Evolutionary conservation across 2,113 vertebrate genomes (phyloP), one percentile per base, ranked within the genome.

Genomic region (Odontesthes bonariensis): DNA sequence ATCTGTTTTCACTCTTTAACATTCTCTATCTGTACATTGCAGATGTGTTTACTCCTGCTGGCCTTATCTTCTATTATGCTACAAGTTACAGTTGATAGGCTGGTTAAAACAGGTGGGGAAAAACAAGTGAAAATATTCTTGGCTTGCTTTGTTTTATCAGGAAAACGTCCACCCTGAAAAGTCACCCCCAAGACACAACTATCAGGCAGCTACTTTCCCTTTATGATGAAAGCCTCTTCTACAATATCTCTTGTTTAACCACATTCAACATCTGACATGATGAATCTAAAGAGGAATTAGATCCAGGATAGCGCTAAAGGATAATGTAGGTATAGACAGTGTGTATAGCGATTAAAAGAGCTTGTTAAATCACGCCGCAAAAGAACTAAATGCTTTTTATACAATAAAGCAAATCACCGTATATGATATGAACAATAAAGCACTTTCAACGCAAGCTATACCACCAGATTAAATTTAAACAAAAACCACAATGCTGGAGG

Each of bases 1-100:
- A 49, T 53, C 46, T 38, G 33, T 42, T 9, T 31, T 40, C 3
- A 0, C 27, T 6, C 8, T 61, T 14, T 55, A 57, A 73, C 44
- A 67, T 22, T n/a, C 12, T 64, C 10, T 83, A 69, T 81, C 81
- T 65, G 61, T 31, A 22, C 16, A 27, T 22, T 31, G 22, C 76
- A 78, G 64, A 12, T 52, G 44, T 11, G 57, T 70, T 70, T 32
- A 73, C 77, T 57, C 67, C 69, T 56, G 69, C 40, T 31, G 10
- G 57, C 13, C 22, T 76, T 75, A 81, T 75, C 47, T 51, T 22
- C 17, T 58, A 12, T 57, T 67, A 58, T 33, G 27, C 35, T 55
- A 32, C 52, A 31, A 61, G 60, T 23, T 77, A 64, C 12, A 69
- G 79, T 62, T 86, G 65, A 77, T 64, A 57, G 27, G 40, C 52